Conservation (phyloP, 2,797 vertebrate genomes). For the Lateolabrax maculatus region DNA sequence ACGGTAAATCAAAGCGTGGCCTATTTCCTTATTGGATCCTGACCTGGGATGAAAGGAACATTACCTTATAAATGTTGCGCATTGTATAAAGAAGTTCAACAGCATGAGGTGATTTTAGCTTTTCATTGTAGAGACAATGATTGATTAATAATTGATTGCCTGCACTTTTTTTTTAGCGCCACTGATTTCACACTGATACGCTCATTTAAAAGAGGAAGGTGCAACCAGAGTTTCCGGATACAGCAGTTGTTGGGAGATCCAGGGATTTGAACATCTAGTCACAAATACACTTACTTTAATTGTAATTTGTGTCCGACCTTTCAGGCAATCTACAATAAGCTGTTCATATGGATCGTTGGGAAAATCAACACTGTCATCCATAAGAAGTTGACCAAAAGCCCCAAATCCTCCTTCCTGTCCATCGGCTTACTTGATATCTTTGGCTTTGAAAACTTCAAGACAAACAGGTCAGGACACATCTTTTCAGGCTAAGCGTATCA, state of each 20-base stretch:
- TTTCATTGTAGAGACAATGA: slow-evolving; percentile 6
- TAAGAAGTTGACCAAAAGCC: slow-evolving; percentile 70
- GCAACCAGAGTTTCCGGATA: background rate
- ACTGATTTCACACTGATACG: background rate
- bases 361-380: slow-evolving; percentile 92
- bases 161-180: background rate
- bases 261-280: slow-evolving; percentile 1
- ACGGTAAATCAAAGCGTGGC: background rate
- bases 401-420: slow-evolving; percentile 78
- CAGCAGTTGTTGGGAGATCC: background rate
- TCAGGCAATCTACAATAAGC: slow-evolving; percentile 92
- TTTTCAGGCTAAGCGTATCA: background rate
- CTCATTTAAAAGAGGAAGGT: background rate
- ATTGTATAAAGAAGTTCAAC: background rate
- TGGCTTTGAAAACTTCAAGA: slow-evolving; percentile 95
- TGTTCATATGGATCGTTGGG: slow-evolving; percentile 94
- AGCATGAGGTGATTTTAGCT: background rate
- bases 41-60: background rate
- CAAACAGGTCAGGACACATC: slow-evolving; percentile 88
- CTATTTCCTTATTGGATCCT: slow-evolving; percentile 44
- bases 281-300: background rate
- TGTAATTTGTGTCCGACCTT: slow-evolving; percentile 29
- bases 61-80: background rate
- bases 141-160: background rate
- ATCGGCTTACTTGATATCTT: slow-evolving; percentile 96